Evolutionary conservation across 1,140 invertebrate species (phyloP), one percentile per base, ranked within the genome.

Genomic region (Marisa cornuarietis): DNA sequence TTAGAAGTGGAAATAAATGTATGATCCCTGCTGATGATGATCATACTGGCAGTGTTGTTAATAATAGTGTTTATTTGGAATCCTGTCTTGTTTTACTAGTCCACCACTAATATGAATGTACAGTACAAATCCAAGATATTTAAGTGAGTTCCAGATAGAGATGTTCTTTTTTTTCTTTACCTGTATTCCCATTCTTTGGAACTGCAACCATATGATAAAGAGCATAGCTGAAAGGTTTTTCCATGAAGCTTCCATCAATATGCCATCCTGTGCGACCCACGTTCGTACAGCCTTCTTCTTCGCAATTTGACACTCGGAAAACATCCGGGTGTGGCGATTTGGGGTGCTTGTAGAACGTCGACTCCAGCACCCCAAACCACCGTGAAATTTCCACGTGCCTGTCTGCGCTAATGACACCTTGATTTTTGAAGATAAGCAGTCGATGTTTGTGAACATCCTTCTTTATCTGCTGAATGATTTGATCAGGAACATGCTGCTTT

Each of bases 221-320:
- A 52, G 92, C 89, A 83, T 91, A 92, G 24, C 86, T 83, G 85
- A 92, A 92, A 26, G 92, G 92, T 71, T 90, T 87, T 31, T 85
- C 85, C 86, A 92, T 92, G 82, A 92, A 92, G 80, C 91, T 92
- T 0, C 92, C 92, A 88, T 92, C 92, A 71, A 92, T 92, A 81
- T 92, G 92, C 92, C 92, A 92, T 22, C 92, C 92, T 22, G 91
- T 92, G 79, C 91, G 84, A 1, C 92, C 92, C 65, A 92, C 92
- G 83, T 91, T 90, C 71, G 88, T 90, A 71, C 91, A 92, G 16
- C 92, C 92, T 87, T 92, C 91, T 66, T 82, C 83, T 65, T 87
- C 84, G 79, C 92, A 89, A 83, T 92, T 92, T 0, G 92, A 92
- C 20, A 92, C 91, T 49, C 92, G 85, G 80, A 92, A 92, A 13